Evolutionary conservation across 2,113 vertebrate species (phyloP), one percentile per base, ranked within the genome.

Genomic region (Apus apus): DNA sequence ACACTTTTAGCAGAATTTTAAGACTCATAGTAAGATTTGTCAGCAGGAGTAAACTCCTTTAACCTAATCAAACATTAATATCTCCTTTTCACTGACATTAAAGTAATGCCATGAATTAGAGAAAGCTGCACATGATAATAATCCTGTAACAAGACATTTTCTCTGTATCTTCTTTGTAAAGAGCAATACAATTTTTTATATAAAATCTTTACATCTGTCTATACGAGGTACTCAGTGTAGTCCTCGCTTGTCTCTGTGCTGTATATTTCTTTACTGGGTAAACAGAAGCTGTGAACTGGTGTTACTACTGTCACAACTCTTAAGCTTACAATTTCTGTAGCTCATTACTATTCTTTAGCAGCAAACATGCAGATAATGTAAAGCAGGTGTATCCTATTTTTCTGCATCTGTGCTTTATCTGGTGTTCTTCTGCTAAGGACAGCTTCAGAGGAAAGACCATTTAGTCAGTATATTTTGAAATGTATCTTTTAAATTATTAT

Each of bases 11-110:
- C 11, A 58, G 15, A 43, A 26, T 74, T 80, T 19, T 23, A 46
- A 84, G 73, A 15, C 54, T 87, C 8, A 2, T 38, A 26, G 30
- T 80, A 85, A 43, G 27, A 75, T 84, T 86, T 87, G 8, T 74
- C 56, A 50, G 56, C 27, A 88, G 64, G 30, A 86, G 36, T 83
- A 68, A 83, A 83, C 18, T 80, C 11, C n/a, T 89, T 94, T 81
- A 84, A 54, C 36, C 51, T 54, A 78, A 71, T 74, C 61, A 91
- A 89, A 81, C 38, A 36, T 84, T 58, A 83, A n/a, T 77, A 81
- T 58, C 8, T 73, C 15, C 10, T 57, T 48, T 26, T 89, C 23
- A 32, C 36, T 67, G 68, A 29, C 43, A 23, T 89, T 71, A 61
- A 86, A 86, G 14, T 56, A 74, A 40, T 57, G 20, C 46, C 64